Base-by-base conservation (phyloP, 1,140 invertebrate genomes). In the Sinella curviseta region DNA sequence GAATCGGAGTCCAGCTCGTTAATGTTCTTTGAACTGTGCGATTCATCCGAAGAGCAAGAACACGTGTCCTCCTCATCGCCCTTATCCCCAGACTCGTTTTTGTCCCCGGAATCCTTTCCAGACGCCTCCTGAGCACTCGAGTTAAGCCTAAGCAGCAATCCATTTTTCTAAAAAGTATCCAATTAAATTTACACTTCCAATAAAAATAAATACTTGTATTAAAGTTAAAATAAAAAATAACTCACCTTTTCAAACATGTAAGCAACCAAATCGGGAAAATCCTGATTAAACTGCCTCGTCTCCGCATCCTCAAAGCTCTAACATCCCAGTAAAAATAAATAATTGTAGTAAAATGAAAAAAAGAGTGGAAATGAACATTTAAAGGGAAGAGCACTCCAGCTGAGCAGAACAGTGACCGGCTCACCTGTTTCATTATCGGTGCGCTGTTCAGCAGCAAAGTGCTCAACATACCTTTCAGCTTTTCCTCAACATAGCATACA, bases 291-390 rank as follows among this genome's bases (percentile, higher is more conserved):
- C 70, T 92, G 90, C 86, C 95, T 91, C 0, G 95, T 96, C 86
- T 99, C 97, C 83, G 97, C 95, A 88, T 99, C 97, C 82, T 97
- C 96, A 96, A 96, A 99, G n/a, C n/a, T n/a, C n/a, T n/a, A n/a
- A n/a, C n/a, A n/a, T n/a, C n/a, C n/a, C n/a, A n/a, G n/a, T n/a
- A n/a, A n/a, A n/a, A n/a, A n/a, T n/a, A n/a, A n/a, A n/a, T n/a
- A n/a, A n/a, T n/a, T n/a, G n/a, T n/a, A n/a, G n/a, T n/a, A n/a
- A n/a, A n/a, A n/a, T n/a, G n/a, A n/a, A n/a, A n/a, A n/a, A n/a
- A n/a, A n/a, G n/a, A n/a, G n/a, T n/a, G n/a, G n/a, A n/a, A n/a
- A n/a, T n/a, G n/a, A n/a, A n/a, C n/a, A n/a, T n/a, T n/a, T n/a
- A n/a, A n/a, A n/a, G n/a, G n/a, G n/a, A n/a, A n/a, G n/a, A n/a